phyloP scores from a whole-genome alignment of 2,113 vertebrate species.

The Syngnathoides biaculeatus region DNA sequence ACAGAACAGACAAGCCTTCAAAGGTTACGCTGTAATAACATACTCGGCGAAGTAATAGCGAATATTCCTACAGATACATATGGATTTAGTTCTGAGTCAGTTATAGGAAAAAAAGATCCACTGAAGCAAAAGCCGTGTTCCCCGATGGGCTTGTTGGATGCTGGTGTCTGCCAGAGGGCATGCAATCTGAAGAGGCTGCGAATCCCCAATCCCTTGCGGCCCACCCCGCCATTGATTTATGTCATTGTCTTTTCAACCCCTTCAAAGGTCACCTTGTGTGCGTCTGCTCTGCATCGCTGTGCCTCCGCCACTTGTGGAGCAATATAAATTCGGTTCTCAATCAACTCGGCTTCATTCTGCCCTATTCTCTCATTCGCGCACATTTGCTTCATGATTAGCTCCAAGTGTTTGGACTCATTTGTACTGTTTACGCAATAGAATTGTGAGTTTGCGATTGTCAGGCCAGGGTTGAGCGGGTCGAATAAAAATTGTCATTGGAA shows the following conservation, averaged over 20 bases:
- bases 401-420: conserved; percentile 17
- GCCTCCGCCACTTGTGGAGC: conserved; percentile 28
- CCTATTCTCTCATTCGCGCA: conserved; percentile 6
- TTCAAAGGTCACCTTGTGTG: conserved; percentile 70
- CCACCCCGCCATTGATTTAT: conserved; percentile 64
- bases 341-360: conserved; percentile 8
- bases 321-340: conserved; percentile 35
- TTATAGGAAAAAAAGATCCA: conserved; percentile 3
- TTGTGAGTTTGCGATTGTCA: not conserved
- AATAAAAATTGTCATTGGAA: conserved; percentile 47
- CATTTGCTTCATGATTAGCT: conserved; percentile 19
- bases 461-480: conserved; percentile 6
- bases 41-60: conserved; percentile 5
- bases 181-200: conserved; percentile 49
- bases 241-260: conserved; percentile 66
- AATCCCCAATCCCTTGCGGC: conserved; percentile 49
- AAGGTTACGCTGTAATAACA: too few relatives aligned
- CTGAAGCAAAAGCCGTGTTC: conserved; percentile 19
- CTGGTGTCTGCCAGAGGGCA: conserved; percentile 46
- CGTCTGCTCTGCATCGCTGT: conserved; percentile 50
- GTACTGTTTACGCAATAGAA: not conserved
- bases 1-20: too few relatives aligned
- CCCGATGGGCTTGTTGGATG: conserved; percentile 33
- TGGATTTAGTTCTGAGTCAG: conserved; percentile 13
- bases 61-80: conserved; percentile 9